Conservation (phyloP, 2,113 vertebrate species). For the Eidolon helvum region DNA sequence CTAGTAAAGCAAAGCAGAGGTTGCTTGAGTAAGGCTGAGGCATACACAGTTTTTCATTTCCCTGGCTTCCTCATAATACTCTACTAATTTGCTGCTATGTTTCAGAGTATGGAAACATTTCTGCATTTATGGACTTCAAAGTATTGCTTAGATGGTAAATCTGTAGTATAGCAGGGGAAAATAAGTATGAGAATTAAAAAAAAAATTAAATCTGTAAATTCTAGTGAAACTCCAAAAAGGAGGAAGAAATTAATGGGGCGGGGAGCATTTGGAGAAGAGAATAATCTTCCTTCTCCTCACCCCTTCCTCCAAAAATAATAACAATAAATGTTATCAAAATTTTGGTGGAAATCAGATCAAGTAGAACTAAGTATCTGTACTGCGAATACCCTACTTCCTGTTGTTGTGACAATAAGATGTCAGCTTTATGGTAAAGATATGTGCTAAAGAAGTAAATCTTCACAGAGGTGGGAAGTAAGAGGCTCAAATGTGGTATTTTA, state of each 20-base stretch:
- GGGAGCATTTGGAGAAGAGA: not conserved
- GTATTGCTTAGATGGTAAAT: not conserved
- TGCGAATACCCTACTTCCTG: not conserved
- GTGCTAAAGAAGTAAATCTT: not conserved
- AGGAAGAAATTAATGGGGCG: not conserved
- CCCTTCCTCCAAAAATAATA: not conserved
- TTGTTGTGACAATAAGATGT: not conserved
- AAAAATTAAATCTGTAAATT: slow-evolving; percentile 30
- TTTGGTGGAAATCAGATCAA: not conserved
- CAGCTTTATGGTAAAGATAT: not conserved
- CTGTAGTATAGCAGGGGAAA: not conserved
- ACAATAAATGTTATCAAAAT: not conserved
- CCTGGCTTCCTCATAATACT: not conserved
- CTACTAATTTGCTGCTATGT: not conserved
- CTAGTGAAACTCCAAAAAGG: not conserved
- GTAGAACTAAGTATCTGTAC: not conserved
- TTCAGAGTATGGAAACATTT: not conserved
- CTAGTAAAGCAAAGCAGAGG: not conserved
- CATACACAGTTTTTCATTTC: not conserved
- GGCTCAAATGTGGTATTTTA: not conserved
- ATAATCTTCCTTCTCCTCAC: not conserved
- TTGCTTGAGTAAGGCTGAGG: not conserved
- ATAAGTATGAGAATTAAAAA: not conserved
- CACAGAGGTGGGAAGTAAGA: not conserved
- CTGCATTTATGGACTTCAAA: not conserved